A percentile compares a stretch with the other conserved stretches of the same genome.
These are phyloP conservation scores for Fissipunctia ypsillon DNA, from an alignment of 2,888 invertebrate species.

Conservation along the genomic window DNA sequence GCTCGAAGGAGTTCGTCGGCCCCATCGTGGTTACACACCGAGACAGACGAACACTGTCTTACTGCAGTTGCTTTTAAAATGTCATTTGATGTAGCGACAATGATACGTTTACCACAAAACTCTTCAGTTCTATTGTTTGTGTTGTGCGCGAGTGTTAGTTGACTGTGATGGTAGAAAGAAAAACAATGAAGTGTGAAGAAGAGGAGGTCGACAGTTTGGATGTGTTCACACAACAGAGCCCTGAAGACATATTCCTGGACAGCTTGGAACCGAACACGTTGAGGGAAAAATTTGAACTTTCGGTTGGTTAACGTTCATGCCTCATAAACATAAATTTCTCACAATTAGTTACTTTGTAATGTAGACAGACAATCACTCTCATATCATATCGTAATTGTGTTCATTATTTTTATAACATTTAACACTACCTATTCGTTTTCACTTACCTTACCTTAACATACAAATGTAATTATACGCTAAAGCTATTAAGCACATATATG, in stretches of 20 bases:
- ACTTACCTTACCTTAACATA: neutral
- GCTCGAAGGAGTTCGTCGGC: slow-evolving; percentile 85
- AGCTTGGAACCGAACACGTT: slow-evolving; percentile 83
- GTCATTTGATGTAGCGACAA: slow-evolving; percentile 75
- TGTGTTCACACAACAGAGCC: slow-evolving; percentile 76
- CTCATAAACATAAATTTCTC: slow-evolving; percentile 55
- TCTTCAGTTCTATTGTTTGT: slow-evolving; percentile 50
- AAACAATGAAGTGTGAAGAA: slow-evolving; percentile 81
- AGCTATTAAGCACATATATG: neutral
- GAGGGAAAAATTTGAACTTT: slow-evolving; percentile 78
- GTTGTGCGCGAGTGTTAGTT: slow-evolving; percentile 59
- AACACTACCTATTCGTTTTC: neutral
- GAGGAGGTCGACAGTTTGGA: slow-evolving; percentile 85
- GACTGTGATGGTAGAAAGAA: slow-evolving; percentile 83
- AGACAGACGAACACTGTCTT: slow-evolving; percentile 75
- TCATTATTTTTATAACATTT: slow-evolving; percentile 1
- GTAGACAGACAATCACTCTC: slow-evolving; percentile 37
- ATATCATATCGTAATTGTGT: slow-evolving; percentile 21
- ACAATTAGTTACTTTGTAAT: slow-evolving; percentile 54
- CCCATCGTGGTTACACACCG: slow-evolving; percentile 81
- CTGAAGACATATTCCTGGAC: slow-evolving; percentile 82
- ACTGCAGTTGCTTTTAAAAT: slow-evolving; percentile 77
- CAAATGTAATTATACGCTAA: too few relatives aligned
- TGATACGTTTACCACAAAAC: slow-evolving; percentile 60
- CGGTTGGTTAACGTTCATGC: slow-evolving; percentile 74